These are phyloP conservation scores for Zingel zingel DNA, from an alignment of 2,113 vertebrate genomes.

Conservation along the genomic window DNA sequence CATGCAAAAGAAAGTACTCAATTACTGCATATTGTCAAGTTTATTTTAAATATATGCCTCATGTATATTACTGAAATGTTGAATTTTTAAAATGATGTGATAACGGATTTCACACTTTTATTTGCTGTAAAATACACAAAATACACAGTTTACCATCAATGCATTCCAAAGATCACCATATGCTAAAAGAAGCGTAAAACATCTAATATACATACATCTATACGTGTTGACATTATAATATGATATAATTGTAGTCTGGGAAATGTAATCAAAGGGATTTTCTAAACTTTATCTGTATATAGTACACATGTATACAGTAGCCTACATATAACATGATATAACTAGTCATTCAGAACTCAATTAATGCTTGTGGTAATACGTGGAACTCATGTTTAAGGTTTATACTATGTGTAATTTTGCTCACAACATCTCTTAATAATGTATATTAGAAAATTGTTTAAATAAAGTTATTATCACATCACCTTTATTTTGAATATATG, in stretches of 20 bases:
- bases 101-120: not conserved
- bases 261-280: not conserved
- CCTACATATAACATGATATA: not conserved
- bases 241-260: not conserved
- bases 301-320: not conserved
- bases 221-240: not conserved
- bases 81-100: not conserved
- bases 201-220: not conserved
- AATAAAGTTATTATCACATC: constrained; percentile 15
- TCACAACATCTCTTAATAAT: not conserved
- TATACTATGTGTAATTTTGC: not conserved
- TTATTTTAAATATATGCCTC: not conserved
- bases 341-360: not conserved
- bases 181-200: not conserved
- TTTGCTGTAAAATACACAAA: not conserved
- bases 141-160: not conserved
- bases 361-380: not conserved
- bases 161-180: not conserved
- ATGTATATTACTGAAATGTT: not conserved
- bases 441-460: not conserved
- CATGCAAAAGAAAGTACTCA: not conserved
- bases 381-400: not conserved
- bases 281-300: not conserved
- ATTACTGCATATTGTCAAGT: not conserved
- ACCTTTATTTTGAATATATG: not conserved